These are phyloP conservation scores for Copidosoma aretas DNA, from an alignment of 2,888 invertebrate genomes.

Conservation along the genomic window DNA sequence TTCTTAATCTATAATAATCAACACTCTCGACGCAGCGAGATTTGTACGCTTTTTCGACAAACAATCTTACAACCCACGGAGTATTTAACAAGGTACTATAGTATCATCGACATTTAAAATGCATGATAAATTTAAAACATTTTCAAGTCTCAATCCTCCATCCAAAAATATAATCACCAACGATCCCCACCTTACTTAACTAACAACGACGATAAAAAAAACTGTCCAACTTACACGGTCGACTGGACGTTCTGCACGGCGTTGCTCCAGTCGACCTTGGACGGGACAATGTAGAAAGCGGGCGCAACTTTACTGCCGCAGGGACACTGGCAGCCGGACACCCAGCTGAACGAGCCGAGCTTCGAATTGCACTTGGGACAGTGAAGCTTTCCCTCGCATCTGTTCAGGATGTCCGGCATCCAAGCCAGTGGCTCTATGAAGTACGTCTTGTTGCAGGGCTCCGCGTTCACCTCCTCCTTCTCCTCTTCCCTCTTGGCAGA, in stretches of 20 bases:
- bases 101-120: conserved; percentile 8
- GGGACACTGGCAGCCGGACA: conserved; percentile 84
- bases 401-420: conserved; percentile 79
- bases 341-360: conserved; percentile 90
- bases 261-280: conserved; percentile 89
- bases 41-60: conserved; percentile 16
- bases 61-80: not conserved
- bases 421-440: conserved; percentile 90
- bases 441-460: conserved; percentile 75
- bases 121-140: conserved; percentile 22
- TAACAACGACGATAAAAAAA: too few species aligned
- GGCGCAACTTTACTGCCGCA: conserved; percentile 90
- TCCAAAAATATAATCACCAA: conserved; percentile 14
- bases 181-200: too few species aligned
- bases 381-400: conserved; percentile 80
- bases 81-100: conserved; percentile 8
- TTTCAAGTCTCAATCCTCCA: conserved; percentile 28
- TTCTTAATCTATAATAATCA: not conserved
- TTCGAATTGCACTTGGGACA: conserved; percentile 86
- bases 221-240: conserved; percentile 67
- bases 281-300: conserved; percentile 89
- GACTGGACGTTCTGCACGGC: conserved; percentile 86
- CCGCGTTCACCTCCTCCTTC: conserved; percentile 47
- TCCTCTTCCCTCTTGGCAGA: conserved; percentile 41
- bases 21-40: conserved; percentile 27